These are phyloP conservation scores for Pteruthius melanotis DNA, from an alignment of 2,113 vertebrate genomes.

Conservation along the genomic window DNA sequence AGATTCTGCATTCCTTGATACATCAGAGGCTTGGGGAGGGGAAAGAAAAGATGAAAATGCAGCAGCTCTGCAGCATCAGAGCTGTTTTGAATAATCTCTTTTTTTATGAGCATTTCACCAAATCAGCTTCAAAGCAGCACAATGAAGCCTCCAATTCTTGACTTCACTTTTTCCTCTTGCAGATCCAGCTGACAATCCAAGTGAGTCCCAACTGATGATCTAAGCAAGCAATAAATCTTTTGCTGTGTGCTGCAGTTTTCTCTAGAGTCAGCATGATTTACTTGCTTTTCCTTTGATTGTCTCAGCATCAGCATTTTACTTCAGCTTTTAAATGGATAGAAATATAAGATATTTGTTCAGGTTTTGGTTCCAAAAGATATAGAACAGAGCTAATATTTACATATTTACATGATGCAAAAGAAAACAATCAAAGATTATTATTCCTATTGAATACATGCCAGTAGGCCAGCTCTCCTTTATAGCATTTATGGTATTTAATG, in stretches of 20 bases:
- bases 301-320: neutral
- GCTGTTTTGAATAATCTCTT: neutral
- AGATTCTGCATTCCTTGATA: neutral
- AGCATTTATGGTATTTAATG: neutral
- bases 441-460: neutral
- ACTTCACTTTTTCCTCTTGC: neutral
- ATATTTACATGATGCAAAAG: neutral
- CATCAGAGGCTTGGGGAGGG: neutral
- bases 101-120: neutral
- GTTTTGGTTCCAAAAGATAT: neutral
- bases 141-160: neutral
- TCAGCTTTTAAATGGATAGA: neutral
- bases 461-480: neutral
- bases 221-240: neutral
- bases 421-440: neutral
- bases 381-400: neutral
- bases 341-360: neutral
- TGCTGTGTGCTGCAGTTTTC: neutral
- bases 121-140: neutral
- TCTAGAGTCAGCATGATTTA: neutral
- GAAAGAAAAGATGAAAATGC: neutral
- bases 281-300: neutral
- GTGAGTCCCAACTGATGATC: neutral
- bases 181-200: neutral
- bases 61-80: neutral